phyloP scores from a whole-genome alignment of 2,888 invertebrate genomes.

The Oasisia sp. region DNA sequence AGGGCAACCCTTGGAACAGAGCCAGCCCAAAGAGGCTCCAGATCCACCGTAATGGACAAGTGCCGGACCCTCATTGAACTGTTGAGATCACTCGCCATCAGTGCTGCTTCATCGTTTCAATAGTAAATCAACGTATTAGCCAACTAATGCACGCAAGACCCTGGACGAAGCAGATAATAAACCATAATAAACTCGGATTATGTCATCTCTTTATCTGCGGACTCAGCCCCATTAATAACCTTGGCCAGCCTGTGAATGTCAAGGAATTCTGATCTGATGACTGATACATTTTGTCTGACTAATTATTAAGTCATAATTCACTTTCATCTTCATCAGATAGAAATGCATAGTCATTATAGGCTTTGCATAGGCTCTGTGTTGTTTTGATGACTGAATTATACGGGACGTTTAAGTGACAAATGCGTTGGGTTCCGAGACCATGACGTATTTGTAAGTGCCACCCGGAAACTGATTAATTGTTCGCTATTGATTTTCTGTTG shows the following conservation, averaged over 20 bases:
- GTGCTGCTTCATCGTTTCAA: not conserved
- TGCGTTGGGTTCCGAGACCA: not conserved
- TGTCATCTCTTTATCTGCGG: not conserved
- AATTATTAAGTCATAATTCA: slow-evolving; percentile 3
- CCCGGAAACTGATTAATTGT: slow-evolving; percentile 1
- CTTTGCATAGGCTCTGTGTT: not conserved
- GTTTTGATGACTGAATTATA: not conserved
- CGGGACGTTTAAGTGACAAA: not conserved
- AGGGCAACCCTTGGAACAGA: not conserved
- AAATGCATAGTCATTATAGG: not conserved
- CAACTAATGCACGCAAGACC: not conserved
- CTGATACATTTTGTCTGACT: slow-evolving; percentile 13
- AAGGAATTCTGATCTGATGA: not conserved
- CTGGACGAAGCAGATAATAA: not conserved
- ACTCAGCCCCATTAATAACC: not conserved
- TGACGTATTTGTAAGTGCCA: not conserved
- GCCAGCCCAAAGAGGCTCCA: not conserved
- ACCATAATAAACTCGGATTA: not conserved
- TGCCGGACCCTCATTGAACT: not conserved
- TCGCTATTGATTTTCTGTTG: not conserved
- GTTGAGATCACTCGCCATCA: not conserved
- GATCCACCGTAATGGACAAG: not conserved
- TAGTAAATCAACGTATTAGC: not conserved
- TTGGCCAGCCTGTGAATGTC: not conserved
- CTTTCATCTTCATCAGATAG: not conserved